Base-by-base conservation (phyloP, 2,888 invertebrate genomes). In the Aproaerema taeniolella region DNA sequence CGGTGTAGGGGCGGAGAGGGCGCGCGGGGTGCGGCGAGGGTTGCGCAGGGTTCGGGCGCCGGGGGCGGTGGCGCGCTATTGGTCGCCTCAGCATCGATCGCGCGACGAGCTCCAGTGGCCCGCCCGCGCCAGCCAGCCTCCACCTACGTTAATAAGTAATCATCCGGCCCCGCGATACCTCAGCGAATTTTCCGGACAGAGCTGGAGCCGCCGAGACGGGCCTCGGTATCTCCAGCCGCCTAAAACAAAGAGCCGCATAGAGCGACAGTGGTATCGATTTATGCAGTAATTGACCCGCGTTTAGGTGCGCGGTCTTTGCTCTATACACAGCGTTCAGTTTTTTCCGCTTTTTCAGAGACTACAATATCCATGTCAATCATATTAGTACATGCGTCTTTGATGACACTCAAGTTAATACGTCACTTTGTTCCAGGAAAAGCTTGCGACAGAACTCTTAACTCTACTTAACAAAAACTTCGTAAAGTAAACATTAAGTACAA, bases 81-180 rank as follows among this genome's bases (percentile, higher is more conserved):
- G 87, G 87, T 77, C 77, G 79, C 64, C 68, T 60, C 75, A 61
- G 76, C 83, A 87, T 86, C 86, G 86, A 87, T 86, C 86, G 83
- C 72, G 58, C 74, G 75, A 67, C 74, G 77, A 75, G 74, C 77
- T 77, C 69, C 51, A 67, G 74, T 73, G 79, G 69, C 83, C 82
- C 81, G 81, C 82, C 85, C 82, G 82, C 66, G 74, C 74, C 77
- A 69, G 67, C 78, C 80, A 74, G 74, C 82, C 86, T 82, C 83
- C 85, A 83, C 82, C 86, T 81, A 85, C 83, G 85, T 85, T 86
- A 86, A 86, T 86, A 86, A 86, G 86, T 85, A 86, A 85, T 86
- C 83, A 82, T 82, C 75, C 82, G 79, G 81, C 78, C 81, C 81
- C 73, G 80, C 73, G 74, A 76, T 81, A 79, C 82, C 83, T 83